Evolutionary conservation across 2,797 vertebrate genomes (phyloP), one percentile per base, ranked within the genome.

Genomic region (Syngnathus acus): DNA sequence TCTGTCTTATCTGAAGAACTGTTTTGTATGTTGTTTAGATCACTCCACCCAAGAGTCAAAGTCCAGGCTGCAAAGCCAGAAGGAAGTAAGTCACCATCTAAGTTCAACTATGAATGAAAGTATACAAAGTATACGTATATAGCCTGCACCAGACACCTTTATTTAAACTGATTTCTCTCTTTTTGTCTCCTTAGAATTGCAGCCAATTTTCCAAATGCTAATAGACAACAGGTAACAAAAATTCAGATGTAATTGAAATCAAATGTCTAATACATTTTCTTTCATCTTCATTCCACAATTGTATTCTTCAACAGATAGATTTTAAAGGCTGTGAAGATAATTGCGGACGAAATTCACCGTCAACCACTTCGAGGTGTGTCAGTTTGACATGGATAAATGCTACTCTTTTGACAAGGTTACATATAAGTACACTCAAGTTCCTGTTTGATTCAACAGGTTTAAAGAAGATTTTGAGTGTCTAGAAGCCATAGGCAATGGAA

Each of bases 181-280:
- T 38, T 40, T 21, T 21, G 26, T 66, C n/a, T 62, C 42, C 42
- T 43, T 65, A 92, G 91, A 82, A 47, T 92, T 73, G 92, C 92
- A 66, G 62, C 84, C 57, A 84, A 73, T 66, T 93, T 92, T 59
- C 17, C 0, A 8, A 77, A 71, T 53, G 39, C 26, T 23, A 0
- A 0, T 3, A 38, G 43, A n/a, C 85, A 79, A 79, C 77, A 89
- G 88, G 90, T 91, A 70, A 72, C 72, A 6, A 65, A 64, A 37
- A 40, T n/a, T 2, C 2, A 43, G 21, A 43, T 39, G 2, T 19
- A 7, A 21, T 21, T 39, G 14, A 23, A 42, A 45, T 32, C 9
- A n/a, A n/a, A 39, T 53, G 54, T 57, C 16, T 17, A 42, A 47
- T 45, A 21, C 13, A 13, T 63, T 63, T 42, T 64, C 4, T 5